phyloP scores from a whole-genome alignment of 2,797 vertebrate species.

The Microctenopoma lineatum region DNA sequence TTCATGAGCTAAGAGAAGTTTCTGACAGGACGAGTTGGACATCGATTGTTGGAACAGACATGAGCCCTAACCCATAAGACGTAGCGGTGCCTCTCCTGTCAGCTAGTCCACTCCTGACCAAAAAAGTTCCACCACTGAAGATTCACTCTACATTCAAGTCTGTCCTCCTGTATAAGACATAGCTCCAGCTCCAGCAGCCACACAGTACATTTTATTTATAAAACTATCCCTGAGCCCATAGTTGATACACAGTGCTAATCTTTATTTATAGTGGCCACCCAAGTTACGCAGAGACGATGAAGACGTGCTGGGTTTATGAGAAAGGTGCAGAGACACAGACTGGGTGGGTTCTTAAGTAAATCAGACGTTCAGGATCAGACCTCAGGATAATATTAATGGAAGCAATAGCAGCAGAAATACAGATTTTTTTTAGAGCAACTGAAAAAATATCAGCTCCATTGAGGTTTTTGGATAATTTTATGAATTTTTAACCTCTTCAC shows the following conservation, averaged over 20 bases:
- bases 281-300: slow-evolving; percentile 21
- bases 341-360: slow-evolving; percentile 34
- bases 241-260: slow-evolving; percentile 29
- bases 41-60: slow-evolving; percentile 7
- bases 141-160: neutral
- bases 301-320: slow-evolving; percentile 37
- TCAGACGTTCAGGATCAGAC: slow-evolving; percentile 14
- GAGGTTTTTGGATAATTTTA: slow-evolving; percentile 22
- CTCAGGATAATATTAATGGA: neutral
- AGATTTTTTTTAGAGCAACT: neutral
- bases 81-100: slow-evolving; percentile 8
- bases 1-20: slow-evolving; percentile 51
- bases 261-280: slow-evolving; percentile 47
- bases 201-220: slow-evolving; percentile 16
- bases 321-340: slow-evolving; percentile 13
- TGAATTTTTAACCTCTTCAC: slow-evolving; percentile 40
- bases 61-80: slow-evolving; percentile 6
- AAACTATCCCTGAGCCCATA: slow-evolving; percentile 9
- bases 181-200: neutral
- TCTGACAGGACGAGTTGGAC: slow-evolving; percentile 16
- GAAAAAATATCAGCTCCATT: slow-evolving; percentile 24
- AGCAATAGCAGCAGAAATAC: neutral
- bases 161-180: slow-evolving; percentile 17
- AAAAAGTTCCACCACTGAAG: slow-evolving; percentile 1
- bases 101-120: slow-evolving; percentile 2